Evolutionary conservation across 2,888 invertebrate species (phyloP).

Genomic region (Apodemia mormo): DNA sequence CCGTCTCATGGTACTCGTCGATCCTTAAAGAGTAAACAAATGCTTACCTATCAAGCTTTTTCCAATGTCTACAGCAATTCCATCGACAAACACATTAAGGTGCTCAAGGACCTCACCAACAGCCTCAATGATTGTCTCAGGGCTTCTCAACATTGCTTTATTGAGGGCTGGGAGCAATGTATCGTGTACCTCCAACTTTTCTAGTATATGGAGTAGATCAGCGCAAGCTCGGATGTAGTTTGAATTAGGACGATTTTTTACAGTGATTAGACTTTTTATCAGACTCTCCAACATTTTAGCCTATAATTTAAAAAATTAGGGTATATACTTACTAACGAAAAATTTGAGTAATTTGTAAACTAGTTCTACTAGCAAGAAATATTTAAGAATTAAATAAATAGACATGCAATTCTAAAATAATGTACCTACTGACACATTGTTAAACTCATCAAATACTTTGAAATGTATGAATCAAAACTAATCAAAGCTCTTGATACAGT

Average conservation of each 20-base stretch:
- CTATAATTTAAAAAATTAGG: constrained; percentile 55
- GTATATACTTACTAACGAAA: neutral
- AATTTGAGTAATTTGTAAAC: no score
- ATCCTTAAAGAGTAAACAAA: neutral
- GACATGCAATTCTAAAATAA: neutral
- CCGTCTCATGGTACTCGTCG: no score
- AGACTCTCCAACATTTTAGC: constrained; percentile 85
- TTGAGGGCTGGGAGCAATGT: constrained; percentile 91
- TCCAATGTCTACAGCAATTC: constrained; percentile 88
- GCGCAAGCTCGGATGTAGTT: constrained; percentile 85
- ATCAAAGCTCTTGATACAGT: no score
- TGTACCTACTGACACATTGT: no score
- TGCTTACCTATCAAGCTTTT: constrained; percentile 88
- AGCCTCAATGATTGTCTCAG: constrained; percentile 93
- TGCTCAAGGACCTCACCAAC: constrained; percentile 89
- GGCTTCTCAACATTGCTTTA: constrained; percentile 95
- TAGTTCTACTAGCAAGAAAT: no score
- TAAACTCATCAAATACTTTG: no score
- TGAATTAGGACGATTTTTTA: constrained; percentile 87
- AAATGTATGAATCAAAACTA: no score
- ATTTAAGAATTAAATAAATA: neutral
- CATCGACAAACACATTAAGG: constrained; percentile 88
- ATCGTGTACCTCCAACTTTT: constrained; percentile 86
- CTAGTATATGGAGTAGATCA: constrained; percentile 84
- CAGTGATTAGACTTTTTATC: constrained; percentile 88